Evolutionary conservation across 2,113 vertebrate genomes (phyloP).

Genomic region (Actenoides lindsayi): DNA sequence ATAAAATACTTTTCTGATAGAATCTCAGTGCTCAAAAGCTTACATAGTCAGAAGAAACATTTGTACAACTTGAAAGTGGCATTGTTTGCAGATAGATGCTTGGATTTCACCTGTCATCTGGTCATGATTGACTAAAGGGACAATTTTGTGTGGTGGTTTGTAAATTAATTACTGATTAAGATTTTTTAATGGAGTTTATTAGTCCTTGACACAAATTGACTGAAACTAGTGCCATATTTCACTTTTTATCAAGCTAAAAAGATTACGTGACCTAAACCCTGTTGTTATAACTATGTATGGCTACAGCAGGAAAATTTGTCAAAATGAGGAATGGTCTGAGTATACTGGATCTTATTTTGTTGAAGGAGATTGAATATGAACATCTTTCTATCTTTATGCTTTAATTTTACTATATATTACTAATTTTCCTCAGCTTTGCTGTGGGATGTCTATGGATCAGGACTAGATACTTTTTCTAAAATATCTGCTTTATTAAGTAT

Average conservation of each 20-base stretch:
- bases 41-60: neutral
- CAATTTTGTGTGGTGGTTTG: neutral
- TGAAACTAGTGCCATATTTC: neutral
- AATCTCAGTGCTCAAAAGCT: neutral
- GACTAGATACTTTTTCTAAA: neutral
- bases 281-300: neutral
- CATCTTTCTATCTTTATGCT: neutral
- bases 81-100: neutral
- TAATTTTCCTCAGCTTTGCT: neutral
- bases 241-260: neutral
- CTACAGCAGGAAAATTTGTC: neutral
- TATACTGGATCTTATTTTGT: neutral
- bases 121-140: neutral
- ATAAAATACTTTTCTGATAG: neutral
- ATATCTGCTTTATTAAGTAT: neutral
- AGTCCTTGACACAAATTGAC: neutral
- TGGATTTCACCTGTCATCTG: neutral
- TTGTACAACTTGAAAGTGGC: neutral
- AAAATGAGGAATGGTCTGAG: neutral
- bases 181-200: neutral
- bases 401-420: neutral
- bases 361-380: neutral
- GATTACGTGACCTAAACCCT: neutral
- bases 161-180: neutral
- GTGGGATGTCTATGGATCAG: accelerated